phyloP scores from a whole-genome alignment of 2,113 vertebrate genomes.

The Psittacara wagleri region DNA sequence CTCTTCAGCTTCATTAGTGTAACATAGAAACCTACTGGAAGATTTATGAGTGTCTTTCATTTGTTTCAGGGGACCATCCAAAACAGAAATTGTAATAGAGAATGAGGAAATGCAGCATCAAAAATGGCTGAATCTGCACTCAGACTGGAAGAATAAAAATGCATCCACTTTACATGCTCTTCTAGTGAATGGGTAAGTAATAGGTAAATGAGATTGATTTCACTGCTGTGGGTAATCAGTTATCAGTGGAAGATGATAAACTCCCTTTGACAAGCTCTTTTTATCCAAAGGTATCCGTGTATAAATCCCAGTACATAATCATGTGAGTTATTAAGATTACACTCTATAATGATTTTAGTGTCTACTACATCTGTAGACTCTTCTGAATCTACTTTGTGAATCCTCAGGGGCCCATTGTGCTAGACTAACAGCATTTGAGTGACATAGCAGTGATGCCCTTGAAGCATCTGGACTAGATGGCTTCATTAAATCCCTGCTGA shows the following conservation, averaged over 20 bases:
- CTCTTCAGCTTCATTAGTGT: not conserved
- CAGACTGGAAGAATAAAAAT: slow-evolving; percentile 79
- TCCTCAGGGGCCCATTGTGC: not conserved
- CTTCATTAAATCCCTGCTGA: not conserved
- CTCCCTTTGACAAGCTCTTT: not conserved
- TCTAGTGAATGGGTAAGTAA: slow-evolving; percentile 85
- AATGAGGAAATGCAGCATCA: slow-evolving; percentile 65
- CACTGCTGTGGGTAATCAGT: not conserved
- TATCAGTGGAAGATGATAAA: not conserved
- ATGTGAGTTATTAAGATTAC: not conserved
- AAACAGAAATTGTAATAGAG: slow-evolving; percentile 73
- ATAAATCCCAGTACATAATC: not conserved
- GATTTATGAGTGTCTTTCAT: not conserved
- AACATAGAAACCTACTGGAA: not conserved
- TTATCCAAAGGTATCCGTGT: not conserved
- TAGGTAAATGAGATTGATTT: not conserved
- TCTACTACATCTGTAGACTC: not conserved
- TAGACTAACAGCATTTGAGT: not conserved
- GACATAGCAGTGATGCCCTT: not conserved
- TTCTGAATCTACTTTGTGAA: not conserved
- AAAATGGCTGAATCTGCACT: slow-evolving; percentile 84
- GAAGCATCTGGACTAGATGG: not conserved
- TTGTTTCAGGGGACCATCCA: slow-evolving; percentile 78
- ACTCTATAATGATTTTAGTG: not conserved
- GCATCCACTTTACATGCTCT: slow-evolving; percentile 82